Evolutionary conservation across 1,140 invertebrate genomes (phyloP), one percentile per base, ranked within the genome.

Genomic region (Lineus longissimus): DNA sequence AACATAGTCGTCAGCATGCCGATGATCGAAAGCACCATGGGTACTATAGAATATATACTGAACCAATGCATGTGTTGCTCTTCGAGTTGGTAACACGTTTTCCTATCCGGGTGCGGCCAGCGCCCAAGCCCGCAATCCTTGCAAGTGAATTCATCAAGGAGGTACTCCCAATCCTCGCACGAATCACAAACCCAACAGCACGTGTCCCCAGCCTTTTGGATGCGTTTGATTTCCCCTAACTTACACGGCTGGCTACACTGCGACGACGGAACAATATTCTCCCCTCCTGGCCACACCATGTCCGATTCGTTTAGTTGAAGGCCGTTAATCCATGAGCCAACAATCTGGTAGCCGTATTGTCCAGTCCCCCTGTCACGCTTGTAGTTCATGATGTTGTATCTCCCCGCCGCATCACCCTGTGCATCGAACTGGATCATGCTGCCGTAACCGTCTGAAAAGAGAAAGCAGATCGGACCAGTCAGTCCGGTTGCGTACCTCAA

Each of bases 151-250:
- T 87, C 86, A 68, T 87, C 84, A 17, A 81, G 69, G 19, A 87
- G 81, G 68, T 84, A 86, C 72, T 90, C 85, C 68, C 85, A 87
- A 0, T 75, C 68, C 2, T 87, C 84, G 72, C 89, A 90, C 59
- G 84, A 78, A 25, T 84, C 83, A 66, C 88, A 90, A 1, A 77
- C 64, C 77, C 77, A 79, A 54, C 94, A 97, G 78, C 94, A 96
- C 77, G 92, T 95, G 73, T 89, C 91, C 76, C 95, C 93, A 0
- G 93, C 93, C 76, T 94, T 91, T 22, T 94, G 89, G 78, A 94
- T 93, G 80, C 93, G 90, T 83, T 95, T 96, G 62, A 93, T 92
- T 78, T 87, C 84, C 36, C 87, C 88, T n/a, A 82, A 73, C 29
- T 83, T 81, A 70, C 88, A 90, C 30, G 86, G 83, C 25, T 84